Evolutionary conservation across 2,113 vertebrate genomes (phyloP).

Genomic region (Lota lota): DNA sequence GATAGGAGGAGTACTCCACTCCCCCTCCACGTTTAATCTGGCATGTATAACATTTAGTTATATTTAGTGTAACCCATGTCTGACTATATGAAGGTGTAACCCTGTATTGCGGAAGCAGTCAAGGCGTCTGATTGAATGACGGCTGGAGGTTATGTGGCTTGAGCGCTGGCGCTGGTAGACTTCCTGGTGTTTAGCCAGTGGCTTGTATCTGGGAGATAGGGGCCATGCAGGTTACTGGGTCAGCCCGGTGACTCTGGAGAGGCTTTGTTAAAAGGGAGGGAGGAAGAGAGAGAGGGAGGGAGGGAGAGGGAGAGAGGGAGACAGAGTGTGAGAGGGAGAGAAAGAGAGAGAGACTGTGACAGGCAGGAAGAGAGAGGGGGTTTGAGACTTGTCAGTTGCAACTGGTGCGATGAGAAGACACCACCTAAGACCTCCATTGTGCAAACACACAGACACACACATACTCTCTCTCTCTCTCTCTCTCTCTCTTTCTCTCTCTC

Average conservation of each 20-base stretch:
- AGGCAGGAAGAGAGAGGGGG: not conserved
- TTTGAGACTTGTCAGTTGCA: slow-evolving; percentile 19
- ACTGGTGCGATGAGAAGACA: slow-evolving; percentile 13
- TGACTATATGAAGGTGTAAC: no score
- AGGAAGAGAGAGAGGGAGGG: slow-evolving; percentile 1
- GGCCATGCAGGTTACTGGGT: slow-evolving; percentile 67
- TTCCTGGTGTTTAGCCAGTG: not conserved
- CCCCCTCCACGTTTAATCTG: no score
- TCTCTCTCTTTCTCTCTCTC: no score
- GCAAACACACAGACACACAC: not conserved
- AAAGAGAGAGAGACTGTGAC: slow-evolving; percentile 6
- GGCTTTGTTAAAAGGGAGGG: slow-evolving; percentile 52
- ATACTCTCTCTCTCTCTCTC: not conserved
- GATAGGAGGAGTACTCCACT: no score
- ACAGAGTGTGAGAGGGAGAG: not conserved
- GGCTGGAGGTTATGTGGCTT: slow-evolving; percentile 6
- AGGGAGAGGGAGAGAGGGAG: not conserved
- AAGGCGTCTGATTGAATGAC: no score
- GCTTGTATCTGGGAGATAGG: slow-evolving; percentile 36
- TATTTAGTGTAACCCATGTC: no score
- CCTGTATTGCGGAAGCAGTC: no score
- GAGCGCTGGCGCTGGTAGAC: not conserved
- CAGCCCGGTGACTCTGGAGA: slow-evolving; percentile 59
- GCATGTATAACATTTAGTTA: no score
- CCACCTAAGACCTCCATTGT: not conserved